Percentiles rank a stretch among this genome's conserved stretches.
Conservation (phyloP, 2,888 invertebrate species). For the Gryllus longicercus region DNA sequence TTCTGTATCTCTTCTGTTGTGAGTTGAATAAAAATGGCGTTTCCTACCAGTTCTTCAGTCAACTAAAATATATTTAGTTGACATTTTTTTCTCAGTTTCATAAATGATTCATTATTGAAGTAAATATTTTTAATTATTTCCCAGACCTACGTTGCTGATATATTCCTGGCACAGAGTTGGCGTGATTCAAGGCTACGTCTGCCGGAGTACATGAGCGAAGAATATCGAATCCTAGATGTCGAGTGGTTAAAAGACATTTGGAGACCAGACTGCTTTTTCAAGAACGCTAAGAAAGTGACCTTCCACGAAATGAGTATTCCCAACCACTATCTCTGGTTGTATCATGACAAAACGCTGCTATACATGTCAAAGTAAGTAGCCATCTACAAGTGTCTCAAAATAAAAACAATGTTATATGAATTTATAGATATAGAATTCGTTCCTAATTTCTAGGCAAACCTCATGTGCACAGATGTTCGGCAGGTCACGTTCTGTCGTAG, state of each 20-base stretch:
- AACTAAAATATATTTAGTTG: too few relatives aligned
- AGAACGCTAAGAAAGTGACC: constrained; percentile 87
- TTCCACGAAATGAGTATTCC: constrained; percentile 94
- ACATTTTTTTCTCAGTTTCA: too few relatives aligned
- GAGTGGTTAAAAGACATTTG: constrained; percentile 88
- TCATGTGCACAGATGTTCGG: too few relatives aligned
- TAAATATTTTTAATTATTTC: constrained; percentile 38
- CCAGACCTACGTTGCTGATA: constrained; percentile 89
- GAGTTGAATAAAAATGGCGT: too few relatives aligned
- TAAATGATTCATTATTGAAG: background rate
- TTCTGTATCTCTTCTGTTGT: too few relatives aligned
- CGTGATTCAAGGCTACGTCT: constrained; percentile 80
- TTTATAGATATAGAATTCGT: too few relatives aligned
- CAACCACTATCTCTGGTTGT: constrained; percentile 87
- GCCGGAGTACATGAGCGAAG: constrained; percentile 92
- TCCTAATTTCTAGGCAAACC: too few relatives aligned
- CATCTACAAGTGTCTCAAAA: too few relatives aligned
- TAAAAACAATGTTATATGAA: too few relatives aligned
- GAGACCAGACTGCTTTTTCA: constrained; percentile 91
- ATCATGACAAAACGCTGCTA: constrained; percentile 84
- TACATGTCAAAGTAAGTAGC: constrained; percentile 84
- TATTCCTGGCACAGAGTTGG: constrained; percentile 91
- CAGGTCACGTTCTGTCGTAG: too few relatives aligned
- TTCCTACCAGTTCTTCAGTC: too few relatives aligned
- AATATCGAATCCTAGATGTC: constrained; percentile 83